Evolutionary conservation across 2,113 vertebrate species (phyloP).

Genomic region (Naja naja): DNA sequence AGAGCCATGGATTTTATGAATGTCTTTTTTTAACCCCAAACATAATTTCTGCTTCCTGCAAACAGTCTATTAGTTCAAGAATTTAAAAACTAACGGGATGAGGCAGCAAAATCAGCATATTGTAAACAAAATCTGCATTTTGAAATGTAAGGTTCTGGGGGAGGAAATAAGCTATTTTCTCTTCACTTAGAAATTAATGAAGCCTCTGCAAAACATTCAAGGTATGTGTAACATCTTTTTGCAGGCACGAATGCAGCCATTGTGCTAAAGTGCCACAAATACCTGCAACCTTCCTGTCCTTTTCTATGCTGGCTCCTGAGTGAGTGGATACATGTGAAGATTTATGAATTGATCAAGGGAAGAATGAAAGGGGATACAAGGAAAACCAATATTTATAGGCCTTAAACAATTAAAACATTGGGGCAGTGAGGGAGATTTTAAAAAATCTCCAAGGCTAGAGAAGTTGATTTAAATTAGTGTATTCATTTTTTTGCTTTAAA

Average conservation of each 20-base stretch:
- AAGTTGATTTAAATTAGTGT: background rate
- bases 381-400: background rate
- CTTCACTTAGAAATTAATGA: background rate
- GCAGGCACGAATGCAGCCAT: background rate
- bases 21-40: background rate
- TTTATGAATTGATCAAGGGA: background rate
- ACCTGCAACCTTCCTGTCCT: background rate
- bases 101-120: background rate
- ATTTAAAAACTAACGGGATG: background rate
- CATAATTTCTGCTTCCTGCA: background rate
- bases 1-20: background rate
- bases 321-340: background rate
- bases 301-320: background rate
- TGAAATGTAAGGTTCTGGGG: background rate
- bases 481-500: background rate
- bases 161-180: background rate
- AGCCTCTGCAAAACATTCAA: background rate
- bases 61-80: background rate
- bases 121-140: background rate
- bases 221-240: background rate
- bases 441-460: background rate
- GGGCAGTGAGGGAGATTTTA: background rate
- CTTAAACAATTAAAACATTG: background rate
- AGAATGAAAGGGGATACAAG: background rate
- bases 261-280: background rate